A percentile compares a stretch with the other conserved stretches of the same genome.
phyloP scores from a whole-genome alignment of 2,888 invertebrate genomes.

The Ennomos erosarius region DNA sequence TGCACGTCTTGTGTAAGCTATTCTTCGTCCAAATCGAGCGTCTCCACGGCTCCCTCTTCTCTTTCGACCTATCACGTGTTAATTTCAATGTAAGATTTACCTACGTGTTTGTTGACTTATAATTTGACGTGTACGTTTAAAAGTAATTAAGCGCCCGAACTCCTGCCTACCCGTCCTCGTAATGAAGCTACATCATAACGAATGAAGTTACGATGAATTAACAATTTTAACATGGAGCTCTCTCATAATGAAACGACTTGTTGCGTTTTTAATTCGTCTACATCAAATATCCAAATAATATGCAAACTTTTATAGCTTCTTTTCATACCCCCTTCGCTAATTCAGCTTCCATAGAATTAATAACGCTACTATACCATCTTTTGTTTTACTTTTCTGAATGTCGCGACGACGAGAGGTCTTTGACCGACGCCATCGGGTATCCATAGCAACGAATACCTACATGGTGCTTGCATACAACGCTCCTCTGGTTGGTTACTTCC shows the following conservation, averaged over 20 bases:
- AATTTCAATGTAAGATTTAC: conserved; percentile 25
- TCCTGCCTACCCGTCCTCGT: conserved; percentile 49
- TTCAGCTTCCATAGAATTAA: conserved; percentile 66
- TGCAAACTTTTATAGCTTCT: conserved; percentile 45
- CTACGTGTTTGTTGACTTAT: conserved; percentile 33
- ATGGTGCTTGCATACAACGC: conserved; percentile 55
- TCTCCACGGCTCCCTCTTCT: conserved; percentile 9
- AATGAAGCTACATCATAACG: conserved; percentile 56
- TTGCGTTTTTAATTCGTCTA: conserved; percentile 50
- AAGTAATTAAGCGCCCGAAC: conserved; percentile 53
- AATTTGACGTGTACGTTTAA: conserved; percentile 40
- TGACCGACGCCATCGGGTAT: conserved; percentile 75
- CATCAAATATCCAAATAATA: conserved; percentile 46
- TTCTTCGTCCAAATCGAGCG: conserved; percentile 24
- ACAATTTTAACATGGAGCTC: conserved; percentile 50
- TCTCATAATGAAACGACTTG: conserved; percentile 51
- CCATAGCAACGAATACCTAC: conserved; percentile 72
- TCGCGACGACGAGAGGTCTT: conserved; percentile 76
- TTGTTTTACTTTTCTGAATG: conserved; percentile 71
- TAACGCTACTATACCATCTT: conserved; percentile 54
- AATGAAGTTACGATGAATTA: conserved; percentile 64
- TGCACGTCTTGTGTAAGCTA: conserved; percentile 33
- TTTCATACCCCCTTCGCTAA: conserved; percentile 49
- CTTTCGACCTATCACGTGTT: conserved; percentile 12
- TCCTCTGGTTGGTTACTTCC: conserved; percentile 51